Percentiles rank a stretch among this genome's conserved stretches.
These are phyloP conservation scores for Glareola pratincola DNA, from an alignment of 2,113 vertebrate genomes.

Conservation along the genomic window DNA sequence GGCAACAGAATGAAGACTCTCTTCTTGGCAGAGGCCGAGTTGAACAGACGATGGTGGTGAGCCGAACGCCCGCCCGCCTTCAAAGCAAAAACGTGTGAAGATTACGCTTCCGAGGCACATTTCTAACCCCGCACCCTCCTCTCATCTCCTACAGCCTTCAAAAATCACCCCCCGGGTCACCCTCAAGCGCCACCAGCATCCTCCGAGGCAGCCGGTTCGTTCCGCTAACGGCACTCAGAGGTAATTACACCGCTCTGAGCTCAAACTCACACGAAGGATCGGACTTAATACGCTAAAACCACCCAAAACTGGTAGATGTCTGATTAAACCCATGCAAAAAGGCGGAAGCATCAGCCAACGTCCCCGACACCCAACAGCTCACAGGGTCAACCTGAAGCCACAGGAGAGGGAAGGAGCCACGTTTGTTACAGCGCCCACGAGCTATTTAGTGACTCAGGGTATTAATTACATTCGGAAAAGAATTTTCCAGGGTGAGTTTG, in stretches of 20 bases:
- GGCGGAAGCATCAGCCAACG: fast-evolving
- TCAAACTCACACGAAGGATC: fast-evolving
- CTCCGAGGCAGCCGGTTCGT: too few relatives aligned
- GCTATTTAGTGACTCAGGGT: background rate
- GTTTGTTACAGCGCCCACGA: fast-evolving
- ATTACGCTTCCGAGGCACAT: fast-evolving
- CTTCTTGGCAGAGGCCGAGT: background rate
- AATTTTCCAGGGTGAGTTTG: background rate
- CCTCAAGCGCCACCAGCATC: background rate
- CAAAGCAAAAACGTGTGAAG: background rate
- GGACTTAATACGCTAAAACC: fast-evolving
- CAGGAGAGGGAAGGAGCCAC: background rate
- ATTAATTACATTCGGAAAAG: background rate
- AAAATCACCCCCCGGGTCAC: background rate
- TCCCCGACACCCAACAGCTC: background rate
- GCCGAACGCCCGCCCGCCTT: background rate
- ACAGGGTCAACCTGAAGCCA: fast-evolving
- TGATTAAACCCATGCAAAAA: fast-evolving
- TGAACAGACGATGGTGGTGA: background rate
- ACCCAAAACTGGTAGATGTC: fast-evolving
- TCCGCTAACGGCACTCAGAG: fast-evolving
- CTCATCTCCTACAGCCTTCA: background rate
- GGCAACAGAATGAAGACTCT: background rate
- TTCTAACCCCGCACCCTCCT: background rate
- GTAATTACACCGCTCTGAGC: fast-evolving